Evolutionary conservation across 2,888 invertebrate species (phyloP), one percentile per base, ranked within the genome.

Genomic region (Helleia helle): DNA sequence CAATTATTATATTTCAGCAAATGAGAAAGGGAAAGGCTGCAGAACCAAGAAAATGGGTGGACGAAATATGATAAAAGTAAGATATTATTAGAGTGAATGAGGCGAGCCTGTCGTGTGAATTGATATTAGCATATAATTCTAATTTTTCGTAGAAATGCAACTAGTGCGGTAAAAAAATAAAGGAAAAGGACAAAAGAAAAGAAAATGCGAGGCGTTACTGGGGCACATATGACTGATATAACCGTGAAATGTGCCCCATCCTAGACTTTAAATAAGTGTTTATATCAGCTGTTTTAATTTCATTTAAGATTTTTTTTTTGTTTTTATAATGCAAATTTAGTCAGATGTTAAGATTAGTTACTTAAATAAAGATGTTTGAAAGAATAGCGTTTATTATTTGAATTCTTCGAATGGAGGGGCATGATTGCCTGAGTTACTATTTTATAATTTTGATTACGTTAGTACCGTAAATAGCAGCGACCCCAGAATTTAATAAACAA

Each of bases 371-470:
- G 3, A 18, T 18, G 5, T 18, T 18, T 18, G 18, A n/a, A 18
- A 18, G 18, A 18, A 18, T 5, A 18, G 5, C 18, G 5, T 5
- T 18, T 5, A 5, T 18, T 18, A 18, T 18, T 18, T 18, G 18
- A 18, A 18, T 18, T 5, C 18, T 18, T 18, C 18, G 5, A 5
- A 18, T 18, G 18, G 18, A 18, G 18, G 18, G 18, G 18, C 18
- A 18, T 5, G 18, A 18, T 18, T 18, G 3, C 18, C 18, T 18
- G 18, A 18, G n/a, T n/a, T 51, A n/a, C 14, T 17, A 8, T 17
- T 22, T 25, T 37, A 36, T 38, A 44, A 37, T 18, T 36, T 37
- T 31, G 24, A 31, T 31, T 18, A 42, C 31, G 37, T 42, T 9
- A n/a, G n/a, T n/a, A n/a, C n/a, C n/a, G n/a, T n/a, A n/a, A n/a